Base-by-base conservation (phyloP, 2,888 invertebrate species). In the Brenthis hecate region DNA sequence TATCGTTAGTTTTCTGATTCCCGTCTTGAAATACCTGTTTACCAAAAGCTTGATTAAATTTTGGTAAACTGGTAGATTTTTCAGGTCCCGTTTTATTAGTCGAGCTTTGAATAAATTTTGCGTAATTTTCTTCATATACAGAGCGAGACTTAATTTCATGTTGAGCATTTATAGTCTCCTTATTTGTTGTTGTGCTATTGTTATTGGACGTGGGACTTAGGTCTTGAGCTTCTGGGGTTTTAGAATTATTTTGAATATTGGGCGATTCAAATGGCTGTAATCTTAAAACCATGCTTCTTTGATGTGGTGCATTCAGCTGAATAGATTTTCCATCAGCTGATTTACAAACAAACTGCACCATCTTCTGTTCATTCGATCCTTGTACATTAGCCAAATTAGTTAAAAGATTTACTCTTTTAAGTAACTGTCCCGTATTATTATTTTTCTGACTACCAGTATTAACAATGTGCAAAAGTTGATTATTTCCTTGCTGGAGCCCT, bases 1-100 rank as follows among this genome's bases (percentile, higher is more conserved):
- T 79, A 69, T 90, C 89, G 65, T 78, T 84, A 68, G 78, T 78
- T 68, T 88, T 89, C 73, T 84, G 87, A 57, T 73, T 82, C 1
- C 82, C 85, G 56, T 93, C 93, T 83, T 91, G 94, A 80, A 93
- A 96, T 56, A 95, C 94, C 57, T 95, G 94, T 85, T 96, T 96
- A 0, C 96, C 96, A 82, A 96, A 96, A 0, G 96, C 96, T 85
- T 96, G 96, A 80, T 96, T 96, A 81, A 96, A 96, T 85, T 96
- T 96, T 3, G 96, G 96, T 70, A 96, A 86, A 65, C 94, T 92
- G 13, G 93, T 93, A 8, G 88, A 82, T 76, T 92, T 91, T 78
- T 94, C 94, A 54, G 83, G 76, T 61, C 77, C 73, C 13, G 81
- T 65, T 28, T 84, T 78, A 78, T 90, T 90, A 16, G 87, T 84